These are phyloP conservation scores for Leptinotarsa rubiginosa DNA, from an alignment of 2,888 invertebrate species.

Conservation along the genomic window DNA sequence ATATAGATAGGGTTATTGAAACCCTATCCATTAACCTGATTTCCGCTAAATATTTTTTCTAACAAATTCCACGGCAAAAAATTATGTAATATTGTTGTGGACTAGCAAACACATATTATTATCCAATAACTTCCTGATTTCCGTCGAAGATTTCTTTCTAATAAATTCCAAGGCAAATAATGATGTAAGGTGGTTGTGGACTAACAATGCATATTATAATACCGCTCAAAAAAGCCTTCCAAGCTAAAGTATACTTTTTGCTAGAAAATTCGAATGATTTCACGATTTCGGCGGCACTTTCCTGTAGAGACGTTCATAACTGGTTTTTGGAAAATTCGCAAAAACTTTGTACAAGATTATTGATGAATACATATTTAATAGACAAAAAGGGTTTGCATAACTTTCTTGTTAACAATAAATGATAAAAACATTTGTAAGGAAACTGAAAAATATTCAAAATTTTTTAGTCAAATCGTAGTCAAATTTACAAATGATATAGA, in stretches of 20 bases:
- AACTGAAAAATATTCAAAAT: too few relatives aligned
- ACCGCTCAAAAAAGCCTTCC: not conserved
- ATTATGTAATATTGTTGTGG: not conserved
- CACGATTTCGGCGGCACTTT: not conserved
- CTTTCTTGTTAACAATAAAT: too few relatives aligned
- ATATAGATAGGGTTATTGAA: not conserved
- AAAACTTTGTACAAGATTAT: too few relatives aligned
- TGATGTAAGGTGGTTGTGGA: not conserved
- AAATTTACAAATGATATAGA: too few relatives aligned
- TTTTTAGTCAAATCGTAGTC: too few relatives aligned
- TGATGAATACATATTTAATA: too few relatives aligned
- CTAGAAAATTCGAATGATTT: conserved; percentile 5
- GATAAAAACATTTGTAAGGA: too few relatives aligned
- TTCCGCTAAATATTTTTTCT: too few relatives aligned
- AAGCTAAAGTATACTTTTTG: not conserved
- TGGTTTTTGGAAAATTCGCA: too few relatives aligned
- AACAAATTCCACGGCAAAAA: not conserved
- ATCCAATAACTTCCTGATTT: not conserved
- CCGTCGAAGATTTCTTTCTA: not conserved
- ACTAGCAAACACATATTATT: not conserved
- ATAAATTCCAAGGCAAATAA: not conserved
- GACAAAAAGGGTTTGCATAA: too few relatives aligned
- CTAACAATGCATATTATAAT: not conserved
- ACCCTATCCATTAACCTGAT: conserved; percentile 2
- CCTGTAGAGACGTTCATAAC: not conserved